Evolutionary conservation across 2,888 invertebrate genomes (phyloP), one percentile per base, ranked within the genome.

Genomic region (Nomada fabriciana): DNA sequence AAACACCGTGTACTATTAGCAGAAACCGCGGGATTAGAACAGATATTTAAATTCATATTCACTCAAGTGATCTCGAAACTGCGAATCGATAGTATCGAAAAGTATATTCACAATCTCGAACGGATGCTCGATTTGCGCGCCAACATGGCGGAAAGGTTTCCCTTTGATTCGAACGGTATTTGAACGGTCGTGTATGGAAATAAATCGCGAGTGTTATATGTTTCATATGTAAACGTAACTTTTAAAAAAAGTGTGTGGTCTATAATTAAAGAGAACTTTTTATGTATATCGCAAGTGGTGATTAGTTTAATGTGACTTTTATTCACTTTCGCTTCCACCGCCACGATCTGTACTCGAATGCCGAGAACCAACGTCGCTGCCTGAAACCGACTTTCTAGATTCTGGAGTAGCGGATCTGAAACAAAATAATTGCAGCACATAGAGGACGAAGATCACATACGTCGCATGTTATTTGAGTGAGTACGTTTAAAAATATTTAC

Each of bases 371-470:
- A 84, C 92, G 70, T 95, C 95, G 87, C 95, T 95, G 11, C 95
- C 95, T 0, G 95, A 96, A 4, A 95, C 95, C 18, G 95, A 96
- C 88, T 96, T 96, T 70, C 95, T 94, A 2, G 95, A 95, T 20
- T 95, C 95, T 0, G 95, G 95, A 1, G 95, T 95, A 47, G 95
- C 93, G 23, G 94, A 94, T 67, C 94, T 93, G 79, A 13, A 65
- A 71, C 29, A 68, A 50, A 55, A 57, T n/a, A 59, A 36, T 67
- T 25, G 29, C 18, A 25, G 23, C 23, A 2, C 10, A 4, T 25
- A 5, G 1, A 0, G 7, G 0, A 18, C 13, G 29, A 10, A 1
- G 4, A 36, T 42, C n/a, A 29, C n/a, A 18, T 9, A 47, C 10
- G 11, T 1, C 23, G 50, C 10, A 25, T 3, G 23, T 18, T 25